Conservation (phyloP, 2,797 vertebrate species). For the Acrocephalus scirpaceus region DNA sequence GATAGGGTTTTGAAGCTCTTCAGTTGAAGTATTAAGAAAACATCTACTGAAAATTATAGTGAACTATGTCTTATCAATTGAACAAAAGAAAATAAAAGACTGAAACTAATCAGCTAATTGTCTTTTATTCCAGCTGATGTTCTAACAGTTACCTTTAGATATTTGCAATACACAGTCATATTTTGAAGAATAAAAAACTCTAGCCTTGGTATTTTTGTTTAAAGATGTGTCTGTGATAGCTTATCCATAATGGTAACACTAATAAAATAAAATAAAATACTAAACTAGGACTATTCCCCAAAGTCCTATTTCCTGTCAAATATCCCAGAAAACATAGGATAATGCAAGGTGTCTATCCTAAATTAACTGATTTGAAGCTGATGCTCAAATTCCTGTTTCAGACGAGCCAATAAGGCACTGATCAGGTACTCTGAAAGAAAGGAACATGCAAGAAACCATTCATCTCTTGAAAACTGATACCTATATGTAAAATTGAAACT, state of each 20-base stretch:
- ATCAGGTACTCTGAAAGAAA: not conserved
- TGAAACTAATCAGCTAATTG: not conserved
- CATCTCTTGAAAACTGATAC: not conserved
- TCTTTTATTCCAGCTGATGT: not conserved
- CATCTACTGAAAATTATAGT: not conserved
- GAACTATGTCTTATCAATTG: not conserved
- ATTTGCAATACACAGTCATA: not conserved
- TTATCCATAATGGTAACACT: not conserved
- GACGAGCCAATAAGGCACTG: not conserved
- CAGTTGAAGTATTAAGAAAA: not conserved
- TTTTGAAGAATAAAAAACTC: not conserved
- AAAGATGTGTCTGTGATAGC: not conserved
- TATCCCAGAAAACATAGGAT: not conserved
- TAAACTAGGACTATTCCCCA: not conserved
- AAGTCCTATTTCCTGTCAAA: not conserved
- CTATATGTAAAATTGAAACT: not conserved
- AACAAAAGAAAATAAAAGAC: not conserved
- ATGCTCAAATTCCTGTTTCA: not conserved
- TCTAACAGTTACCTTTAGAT: not conserved
- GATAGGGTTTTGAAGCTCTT: not conserved
- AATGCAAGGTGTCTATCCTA: not conserved
- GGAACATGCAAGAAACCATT: not conserved
- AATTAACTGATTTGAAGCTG: not conserved
- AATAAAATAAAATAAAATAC: not conserved
- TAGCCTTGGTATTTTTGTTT: not conserved